These are phyloP conservation scores for Scaptodrosophila latifasciaeformis DNA, from an alignment of 2,888 invertebrate species.

Conservation along the genomic window DNA sequence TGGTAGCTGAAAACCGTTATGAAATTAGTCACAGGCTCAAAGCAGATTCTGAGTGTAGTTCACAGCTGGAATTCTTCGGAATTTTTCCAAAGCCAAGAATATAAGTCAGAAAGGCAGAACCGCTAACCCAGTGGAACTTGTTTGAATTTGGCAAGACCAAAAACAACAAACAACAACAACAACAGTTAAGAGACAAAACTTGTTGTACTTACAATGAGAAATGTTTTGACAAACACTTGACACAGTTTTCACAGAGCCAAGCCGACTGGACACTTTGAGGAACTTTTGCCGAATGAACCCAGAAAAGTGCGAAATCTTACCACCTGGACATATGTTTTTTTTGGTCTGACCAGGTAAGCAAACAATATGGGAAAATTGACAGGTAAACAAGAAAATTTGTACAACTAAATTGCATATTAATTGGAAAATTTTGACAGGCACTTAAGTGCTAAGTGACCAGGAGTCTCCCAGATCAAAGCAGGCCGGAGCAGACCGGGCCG, in stretches of 20 bases:
- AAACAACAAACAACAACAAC: neutral
- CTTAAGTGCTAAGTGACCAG: neutral
- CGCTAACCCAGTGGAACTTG: constrained; percentile 36
- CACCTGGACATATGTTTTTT: constrained; percentile 6
- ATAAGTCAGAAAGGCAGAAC: constrained; percentile 11
- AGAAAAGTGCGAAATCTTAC: constrained; percentile 4
- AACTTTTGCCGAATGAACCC: constrained; percentile 5
- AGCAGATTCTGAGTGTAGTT: too few species aligned
- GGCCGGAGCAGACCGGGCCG: constrained; percentile 22
- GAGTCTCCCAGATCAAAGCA: too few species aligned
- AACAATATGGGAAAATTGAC: constrained; percentile 3
- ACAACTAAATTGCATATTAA: constrained; percentile 63
- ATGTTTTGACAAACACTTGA: constrained; percentile 19
- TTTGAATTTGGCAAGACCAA: constrained; percentile 23
- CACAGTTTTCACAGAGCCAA: constrained; percentile 15
- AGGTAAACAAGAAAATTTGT: constrained; percentile 34
- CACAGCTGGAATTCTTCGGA: too few species aligned
- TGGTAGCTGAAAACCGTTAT: too few species aligned
- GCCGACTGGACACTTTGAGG: constrained; percentile 8
- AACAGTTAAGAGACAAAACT: too few species aligned
- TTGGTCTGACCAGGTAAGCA: neutral
- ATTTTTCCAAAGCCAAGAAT: too few species aligned
- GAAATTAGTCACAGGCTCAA: too few species aligned
- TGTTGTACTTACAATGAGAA: too few species aligned
- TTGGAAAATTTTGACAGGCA: constrained; percentile 45